A percentile compares a stretch with the other conserved stretches of the same genome.
phyloP scores from a whole-genome alignment of 2,888 invertebrate species.

The Anticlea derivata region DNA sequence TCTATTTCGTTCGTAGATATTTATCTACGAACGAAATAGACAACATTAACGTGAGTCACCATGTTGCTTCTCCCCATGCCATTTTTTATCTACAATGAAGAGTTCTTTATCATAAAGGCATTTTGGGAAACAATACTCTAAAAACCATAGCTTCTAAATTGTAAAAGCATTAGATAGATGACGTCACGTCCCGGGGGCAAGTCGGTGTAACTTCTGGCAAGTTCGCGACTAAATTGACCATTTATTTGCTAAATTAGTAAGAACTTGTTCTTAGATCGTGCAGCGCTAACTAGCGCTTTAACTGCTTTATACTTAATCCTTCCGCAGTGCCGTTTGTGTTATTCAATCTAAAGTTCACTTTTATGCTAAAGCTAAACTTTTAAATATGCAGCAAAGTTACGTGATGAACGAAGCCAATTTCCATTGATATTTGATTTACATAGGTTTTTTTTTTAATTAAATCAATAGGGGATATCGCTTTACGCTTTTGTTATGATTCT shows the following conservation, averaged over 20 bases:
- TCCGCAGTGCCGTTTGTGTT: constrained; percentile 18
- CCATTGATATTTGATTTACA: no score
- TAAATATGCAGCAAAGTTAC: no score
- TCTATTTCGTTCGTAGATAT: no score
- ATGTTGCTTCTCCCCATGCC: no score
- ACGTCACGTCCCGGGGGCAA: constrained; percentile 35
- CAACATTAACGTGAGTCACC: no score
- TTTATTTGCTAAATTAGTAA: constrained; percentile 60
- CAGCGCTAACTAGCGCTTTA: constrained; percentile 39
- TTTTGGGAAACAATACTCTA: background rate
- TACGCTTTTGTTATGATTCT: no score
- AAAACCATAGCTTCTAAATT: constrained; percentile 14
- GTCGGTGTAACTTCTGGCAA: constrained; percentile 38
- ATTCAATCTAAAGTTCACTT: constrained; percentile 8
- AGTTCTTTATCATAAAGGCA: background rate
- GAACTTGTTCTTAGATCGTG: constrained; percentile 44
- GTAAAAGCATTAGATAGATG: constrained; percentile 27
- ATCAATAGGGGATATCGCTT: no score
- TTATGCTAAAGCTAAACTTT: no score
- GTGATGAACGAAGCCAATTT: no score
- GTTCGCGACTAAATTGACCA: constrained; percentile 57
- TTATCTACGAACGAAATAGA: no score
- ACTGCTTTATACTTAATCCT: constrained; percentile 47
- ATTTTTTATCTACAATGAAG: no score
- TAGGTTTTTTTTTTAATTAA: no score